Conservation (phyloP, 1,140 invertebrate species). For the Diabrotica undecimpunctata region DNA sequence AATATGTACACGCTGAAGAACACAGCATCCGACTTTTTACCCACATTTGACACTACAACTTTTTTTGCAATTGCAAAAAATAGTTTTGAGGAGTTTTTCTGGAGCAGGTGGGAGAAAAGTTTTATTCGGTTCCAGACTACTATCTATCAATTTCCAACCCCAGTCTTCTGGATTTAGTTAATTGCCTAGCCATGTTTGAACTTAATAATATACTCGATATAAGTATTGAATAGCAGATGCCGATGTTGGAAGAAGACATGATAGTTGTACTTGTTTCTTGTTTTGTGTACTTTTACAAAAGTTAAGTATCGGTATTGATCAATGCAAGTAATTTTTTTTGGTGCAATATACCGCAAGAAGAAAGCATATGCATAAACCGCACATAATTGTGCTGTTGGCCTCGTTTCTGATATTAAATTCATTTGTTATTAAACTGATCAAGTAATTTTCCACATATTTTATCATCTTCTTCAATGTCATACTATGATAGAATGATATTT, state of each 20-base stretch:
- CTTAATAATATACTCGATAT: too few relatives aligned
- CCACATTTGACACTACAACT: constrained; percentile 51
- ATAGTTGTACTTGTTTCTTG: too few relatives aligned
- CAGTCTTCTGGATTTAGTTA: too few relatives aligned
- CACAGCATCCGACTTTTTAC: constrained; percentile 45
- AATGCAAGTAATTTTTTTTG: too few relatives aligned
- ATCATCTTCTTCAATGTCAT: constrained; percentile 38
- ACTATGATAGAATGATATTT: constrained; percentile 22
- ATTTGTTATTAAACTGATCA: too few relatives aligned
- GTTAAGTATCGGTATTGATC: too few relatives aligned
- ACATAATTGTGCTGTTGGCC: too few relatives aligned
- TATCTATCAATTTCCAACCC: too few relatives aligned
- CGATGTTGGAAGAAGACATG: constrained; percentile 42
- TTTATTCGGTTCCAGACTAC: constrained; percentile 39
- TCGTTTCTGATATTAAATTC: constrained; percentile 40
- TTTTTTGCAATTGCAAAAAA: constrained; percentile 43
- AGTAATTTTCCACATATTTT: constrained; percentile 39
- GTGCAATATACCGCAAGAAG: constrained; percentile 25
- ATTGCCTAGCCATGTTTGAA: too few relatives aligned
- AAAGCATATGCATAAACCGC: too few relatives aligned
- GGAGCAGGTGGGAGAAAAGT: constrained; percentile 44
- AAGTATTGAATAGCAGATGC: constrained; percentile 45
- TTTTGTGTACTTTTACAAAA: too few relatives aligned
- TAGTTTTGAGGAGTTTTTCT: constrained; percentile 47
- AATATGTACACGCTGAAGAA: constrained; percentile 23